These are phyloP conservation scores for Tribolium castaneum DNA, from an alignment of 1,140 invertebrate species.

Conservation along the genomic window DNA sequence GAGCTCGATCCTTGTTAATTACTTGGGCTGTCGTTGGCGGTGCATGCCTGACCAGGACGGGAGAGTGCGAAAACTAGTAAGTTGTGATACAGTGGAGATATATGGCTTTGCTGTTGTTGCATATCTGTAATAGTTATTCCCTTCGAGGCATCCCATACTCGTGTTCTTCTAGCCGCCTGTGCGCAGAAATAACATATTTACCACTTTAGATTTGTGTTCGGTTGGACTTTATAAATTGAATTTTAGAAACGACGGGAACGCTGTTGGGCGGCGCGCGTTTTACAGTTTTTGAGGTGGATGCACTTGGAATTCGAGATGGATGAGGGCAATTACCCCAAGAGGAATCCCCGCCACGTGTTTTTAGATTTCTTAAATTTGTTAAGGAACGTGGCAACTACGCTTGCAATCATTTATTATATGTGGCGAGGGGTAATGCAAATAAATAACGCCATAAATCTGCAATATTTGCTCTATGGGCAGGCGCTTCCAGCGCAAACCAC, in stretches of 20 bases:
- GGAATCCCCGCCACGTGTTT: slow-evolving; percentile 47
- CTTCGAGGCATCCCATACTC: slow-evolving; percentile 40
- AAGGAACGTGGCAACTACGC: slow-evolving; percentile 29
- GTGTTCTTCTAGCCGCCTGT: slow-evolving; percentile 32
- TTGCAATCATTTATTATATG: slow-evolving; percentile 24
- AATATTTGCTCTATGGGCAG: slow-evolving; percentile 15
- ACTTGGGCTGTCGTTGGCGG: background rate
- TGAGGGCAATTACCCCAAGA: slow-evolving; percentile 48
- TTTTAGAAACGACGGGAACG: slow-evolving; percentile 43
- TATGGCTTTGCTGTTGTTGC: slow-evolving; percentile 26
- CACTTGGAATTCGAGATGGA: slow-evolving; percentile 45
- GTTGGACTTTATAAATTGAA: slow-evolving; percentile 48
- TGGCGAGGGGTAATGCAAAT: slow-evolving; percentile 14
- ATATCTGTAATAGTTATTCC: slow-evolving; percentile 49
- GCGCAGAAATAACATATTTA: slow-evolving; percentile 47
- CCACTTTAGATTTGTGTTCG: slow-evolving; percentile 43
- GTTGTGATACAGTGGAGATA: slow-evolving; percentile 47
- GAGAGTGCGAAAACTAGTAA: slow-evolving; percentile 53
- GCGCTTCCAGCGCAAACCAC: background rate
- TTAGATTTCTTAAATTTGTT: slow-evolving; percentile 49
- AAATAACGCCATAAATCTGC: slow-evolving; percentile 22
- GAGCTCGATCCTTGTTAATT: slow-evolving; percentile 39
- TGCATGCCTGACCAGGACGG: slow-evolving; percentile 42
- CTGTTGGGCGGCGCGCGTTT: slow-evolving; percentile 29
- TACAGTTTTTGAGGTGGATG: slow-evolving; percentile 40